phyloP scores from a whole-genome alignment of 2,797 vertebrate genomes.

The Rhinoraja longicauda region DNA sequence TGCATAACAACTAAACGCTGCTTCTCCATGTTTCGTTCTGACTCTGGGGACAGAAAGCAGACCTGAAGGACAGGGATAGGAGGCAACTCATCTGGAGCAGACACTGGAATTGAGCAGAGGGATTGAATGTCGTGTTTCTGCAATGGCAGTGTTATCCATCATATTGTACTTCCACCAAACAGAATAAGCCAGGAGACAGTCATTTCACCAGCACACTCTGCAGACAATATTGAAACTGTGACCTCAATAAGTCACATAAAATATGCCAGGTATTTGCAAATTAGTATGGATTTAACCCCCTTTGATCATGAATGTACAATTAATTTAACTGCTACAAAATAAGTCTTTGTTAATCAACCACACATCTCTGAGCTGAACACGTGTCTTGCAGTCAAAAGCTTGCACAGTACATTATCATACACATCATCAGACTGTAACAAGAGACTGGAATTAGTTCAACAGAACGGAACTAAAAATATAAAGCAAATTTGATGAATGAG shows the following conservation, averaged over 20 bases:
- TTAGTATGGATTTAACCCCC: not conserved
- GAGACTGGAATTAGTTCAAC: not conserved
- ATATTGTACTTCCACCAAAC: not conserved
- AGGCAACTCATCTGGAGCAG: too few species aligned
- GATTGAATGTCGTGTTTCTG: not conserved
- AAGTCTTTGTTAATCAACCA: not conserved
- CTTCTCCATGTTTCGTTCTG: too few species aligned
- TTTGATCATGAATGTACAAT: not conserved
- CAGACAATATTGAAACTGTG: not conserved
- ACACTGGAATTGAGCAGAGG: not conserved
- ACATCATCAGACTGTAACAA: not conserved
- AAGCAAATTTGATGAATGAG: not conserved
- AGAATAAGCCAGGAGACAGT: not conserved
- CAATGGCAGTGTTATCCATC: too few species aligned
- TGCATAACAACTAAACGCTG: too few species aligned
- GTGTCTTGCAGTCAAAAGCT: not conserved
- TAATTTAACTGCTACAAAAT: not conserved
- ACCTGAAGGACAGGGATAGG: not conserved
- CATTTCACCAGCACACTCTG: not conserved
- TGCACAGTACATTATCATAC: not conserved
- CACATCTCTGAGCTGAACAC: not conserved
- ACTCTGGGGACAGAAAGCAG: too few species aligned
- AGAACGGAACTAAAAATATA: not conserved
- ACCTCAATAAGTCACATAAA: not conserved
- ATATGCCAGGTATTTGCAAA: not conserved